phyloP scores from a whole-genome alignment of 2,797 vertebrate genomes.

The Botia kubotai region DNA sequence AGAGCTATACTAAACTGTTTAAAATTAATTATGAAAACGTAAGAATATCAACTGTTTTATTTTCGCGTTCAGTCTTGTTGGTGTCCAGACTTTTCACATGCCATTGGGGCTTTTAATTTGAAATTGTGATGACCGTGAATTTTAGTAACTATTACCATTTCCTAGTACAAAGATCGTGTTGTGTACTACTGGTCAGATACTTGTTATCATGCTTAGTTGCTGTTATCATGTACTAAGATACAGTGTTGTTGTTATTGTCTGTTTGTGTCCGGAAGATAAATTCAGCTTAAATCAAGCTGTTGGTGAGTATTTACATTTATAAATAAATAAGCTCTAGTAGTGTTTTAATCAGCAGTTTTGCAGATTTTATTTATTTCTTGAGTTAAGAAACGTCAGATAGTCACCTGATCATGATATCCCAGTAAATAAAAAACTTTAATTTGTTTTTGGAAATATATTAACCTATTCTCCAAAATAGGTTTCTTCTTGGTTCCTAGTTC shows the following conservation, averaged over 20 bases:
- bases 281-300: background rate
- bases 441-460: background rate
- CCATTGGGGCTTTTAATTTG: constrained; percentile 10
- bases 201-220: no score
- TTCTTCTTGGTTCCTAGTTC: background rate
- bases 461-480: background rate
- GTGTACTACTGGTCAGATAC: background rate
- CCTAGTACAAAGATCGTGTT: background rate
- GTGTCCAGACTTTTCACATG: background rate
- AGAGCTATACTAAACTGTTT: no score
- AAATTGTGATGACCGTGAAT: background rate
- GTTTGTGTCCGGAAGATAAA: background rate
- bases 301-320: constrained; percentile 8
- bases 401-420: background rate
- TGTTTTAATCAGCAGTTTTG: background rate
- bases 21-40: no score
- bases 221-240: background rate
- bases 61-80: background rate
- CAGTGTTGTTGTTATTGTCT: background rate
- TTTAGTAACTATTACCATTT: background rate
- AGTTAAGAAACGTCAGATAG: background rate
- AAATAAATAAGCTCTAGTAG: background rate
- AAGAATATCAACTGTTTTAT: no score
- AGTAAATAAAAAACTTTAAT: background rate
- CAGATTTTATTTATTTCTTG: background rate